Conservation (phyloP, 2,888 invertebrate genomes). For the Ariolimax columbianus region DNA sequence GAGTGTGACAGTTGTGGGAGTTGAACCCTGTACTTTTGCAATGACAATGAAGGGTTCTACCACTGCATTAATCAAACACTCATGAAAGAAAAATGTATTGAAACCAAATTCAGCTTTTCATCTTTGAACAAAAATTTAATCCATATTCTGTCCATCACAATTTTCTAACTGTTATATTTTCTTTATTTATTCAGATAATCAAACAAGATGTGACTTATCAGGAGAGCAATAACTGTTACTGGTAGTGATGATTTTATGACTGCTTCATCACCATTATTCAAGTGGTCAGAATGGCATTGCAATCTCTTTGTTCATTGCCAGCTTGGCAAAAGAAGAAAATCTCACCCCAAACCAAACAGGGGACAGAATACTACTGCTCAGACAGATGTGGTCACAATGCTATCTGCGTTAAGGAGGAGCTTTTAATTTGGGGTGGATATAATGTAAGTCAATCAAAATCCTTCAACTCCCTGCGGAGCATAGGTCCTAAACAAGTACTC, state of each 20-base stretch:
- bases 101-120: too few species aligned
- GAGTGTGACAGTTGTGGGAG: too few species aligned
- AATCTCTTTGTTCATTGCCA: slow-evolving; percentile 28
- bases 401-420: slow-evolving; percentile 68
- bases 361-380: slow-evolving; percentile 38
- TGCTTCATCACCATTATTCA: not conserved
- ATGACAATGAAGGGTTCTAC: too few species aligned
- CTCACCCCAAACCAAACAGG: not conserved
- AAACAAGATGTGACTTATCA: not conserved
- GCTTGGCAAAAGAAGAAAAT: slow-evolving; percentile 16
- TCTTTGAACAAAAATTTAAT: too few species aligned
- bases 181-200: not conserved
- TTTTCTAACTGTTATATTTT: not conserved
- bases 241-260: not conserved
- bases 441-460: too few species aligned
- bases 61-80: too few species aligned
- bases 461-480: too few species aligned
- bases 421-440: slow-evolving; percentile 78
- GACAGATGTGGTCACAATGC: slow-evolving; percentile 74
- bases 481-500: too few species aligned
- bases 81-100: too few species aligned
- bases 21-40: too few species aligned
- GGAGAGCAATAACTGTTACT: not conserved
- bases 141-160: too few species aligned
- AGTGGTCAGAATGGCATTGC: slow-evolving; percentile 24